Evolutionary conservation across 2,888 invertebrate genomes (phyloP).

Genomic region (Tachina grossa): DNA sequence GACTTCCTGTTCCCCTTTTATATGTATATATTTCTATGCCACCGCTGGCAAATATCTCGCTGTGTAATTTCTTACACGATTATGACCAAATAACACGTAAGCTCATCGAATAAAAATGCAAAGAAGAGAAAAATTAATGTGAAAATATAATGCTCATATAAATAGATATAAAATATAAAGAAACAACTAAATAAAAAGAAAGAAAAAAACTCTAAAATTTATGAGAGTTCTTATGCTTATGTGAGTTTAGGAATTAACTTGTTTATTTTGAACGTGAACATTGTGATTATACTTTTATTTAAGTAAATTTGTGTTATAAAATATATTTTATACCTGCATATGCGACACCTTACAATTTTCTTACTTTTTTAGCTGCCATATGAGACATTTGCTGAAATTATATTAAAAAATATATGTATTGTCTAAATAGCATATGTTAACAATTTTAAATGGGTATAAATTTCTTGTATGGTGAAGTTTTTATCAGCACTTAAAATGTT

Average conservation of each 20-base stretch:
- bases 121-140: slow-evolving; percentile 41
- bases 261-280: slow-evolving; percentile 26
- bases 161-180: background rate
- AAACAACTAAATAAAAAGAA: background rate
- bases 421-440: too few relatives aligned
- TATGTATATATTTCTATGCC: background rate
- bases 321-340: slow-evolving; percentile 10
- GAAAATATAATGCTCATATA: slow-evolving; percentile 17
- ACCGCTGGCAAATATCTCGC: background rate
- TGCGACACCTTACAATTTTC: background rate
- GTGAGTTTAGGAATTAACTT: slow-evolving; percentile 24
- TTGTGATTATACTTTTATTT: slow-evolving; percentile 7
- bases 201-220: slow-evolving; percentile 45
- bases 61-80: slow-evolving; percentile 28
- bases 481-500: too few relatives aligned
- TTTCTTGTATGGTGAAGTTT: too few relatives aligned
- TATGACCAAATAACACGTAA: slow-evolving; percentile 65
- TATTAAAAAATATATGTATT: too few relatives aligned
- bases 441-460: too few relatives aligned
- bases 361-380: background rate
- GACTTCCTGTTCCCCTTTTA: background rate
- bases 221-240: background rate
- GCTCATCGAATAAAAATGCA: slow-evolving; percentile 37
- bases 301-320: slow-evolving; percentile 4
- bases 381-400: too few relatives aligned